A percentile compares a stretch with the other conserved stretches of the same genome.
These are phyloP conservation scores for Dasypogon diadema DNA, from an alignment of 2,888 invertebrate species.

Conservation along the genomic window DNA sequence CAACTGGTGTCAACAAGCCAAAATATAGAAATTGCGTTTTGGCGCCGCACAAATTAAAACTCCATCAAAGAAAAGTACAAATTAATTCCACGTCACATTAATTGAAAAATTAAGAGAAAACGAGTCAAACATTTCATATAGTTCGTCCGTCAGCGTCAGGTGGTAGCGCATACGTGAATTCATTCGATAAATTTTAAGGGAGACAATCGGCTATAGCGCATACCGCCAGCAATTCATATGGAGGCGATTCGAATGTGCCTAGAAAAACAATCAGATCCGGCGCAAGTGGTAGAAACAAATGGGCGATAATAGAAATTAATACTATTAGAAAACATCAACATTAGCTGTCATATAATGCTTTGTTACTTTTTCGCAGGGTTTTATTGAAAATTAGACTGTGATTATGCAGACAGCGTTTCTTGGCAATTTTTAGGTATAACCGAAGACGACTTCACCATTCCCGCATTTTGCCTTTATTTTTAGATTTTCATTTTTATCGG, in stretches of 20 bases:
- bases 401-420: constrained; percentile 50
- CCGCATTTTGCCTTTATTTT: constrained; percentile 27
- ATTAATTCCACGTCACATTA: constrained; percentile 18
- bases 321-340: constrained; percentile 43
- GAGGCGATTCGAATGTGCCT: constrained; percentile 28
- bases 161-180: constrained; percentile 17
- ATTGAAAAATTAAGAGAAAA: not conserved
- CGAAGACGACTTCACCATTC: constrained; percentile 24
- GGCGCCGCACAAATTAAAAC: constrained; percentile 22
- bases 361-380: not conserved
- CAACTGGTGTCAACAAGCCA: too few species aligned
- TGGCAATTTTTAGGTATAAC: constrained; percentile 42
- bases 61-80: constrained; percentile 34
- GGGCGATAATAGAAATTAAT: constrained; percentile 23
- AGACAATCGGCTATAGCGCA: constrained; percentile 12
- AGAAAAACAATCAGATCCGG: constrained; percentile 5
- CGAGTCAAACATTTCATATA: not conserved
- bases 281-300: not conserved
- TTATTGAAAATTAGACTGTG: constrained; percentile 41
- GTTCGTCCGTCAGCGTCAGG: not conserved
- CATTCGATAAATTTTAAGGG: constrained; percentile 39
- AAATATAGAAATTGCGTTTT: not conserved
- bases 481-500: constrained; percentile 49
- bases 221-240: constrained; percentile 26
- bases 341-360: constrained; percentile 21